Conservation (phyloP, 2,113 vertebrate species). For the Emydura subglobosa region DNA sequence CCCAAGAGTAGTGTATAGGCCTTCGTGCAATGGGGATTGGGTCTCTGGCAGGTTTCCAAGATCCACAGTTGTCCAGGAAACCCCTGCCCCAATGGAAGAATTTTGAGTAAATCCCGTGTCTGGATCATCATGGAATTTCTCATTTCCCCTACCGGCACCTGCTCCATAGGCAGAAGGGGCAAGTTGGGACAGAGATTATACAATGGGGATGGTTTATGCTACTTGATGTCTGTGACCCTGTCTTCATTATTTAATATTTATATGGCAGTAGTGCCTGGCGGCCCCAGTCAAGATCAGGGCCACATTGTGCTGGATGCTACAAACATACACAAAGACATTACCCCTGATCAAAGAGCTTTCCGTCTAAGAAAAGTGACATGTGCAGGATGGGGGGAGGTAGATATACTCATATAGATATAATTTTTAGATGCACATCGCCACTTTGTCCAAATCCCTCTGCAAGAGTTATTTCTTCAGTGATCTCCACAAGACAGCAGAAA, state of each 20-base stretch:
- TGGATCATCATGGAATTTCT: not conserved
- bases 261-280: not conserved
- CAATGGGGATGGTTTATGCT: too few species aligned
- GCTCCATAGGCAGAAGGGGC: not conserved
- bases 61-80: not conserved
- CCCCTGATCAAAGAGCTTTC: not conserved
- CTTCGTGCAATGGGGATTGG: not conserved
- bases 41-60: not conserved
- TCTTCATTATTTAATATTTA: not conserved
- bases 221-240: not conserved
- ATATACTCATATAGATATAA: too few species aligned
- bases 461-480: too few species aligned
- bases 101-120: not conserved
- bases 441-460: too few species aligned
- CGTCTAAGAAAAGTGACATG: too few species aligned
- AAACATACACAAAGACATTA: not conserved
- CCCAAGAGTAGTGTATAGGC: not conserved
- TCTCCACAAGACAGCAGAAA: too few species aligned
- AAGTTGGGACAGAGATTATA: not conserved
- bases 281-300: not conserved
- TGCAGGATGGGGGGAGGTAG: too few species aligned
- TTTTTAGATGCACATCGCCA: too few species aligned
- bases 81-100: not conserved
- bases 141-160: too few species aligned
- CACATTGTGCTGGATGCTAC: not conserved